Conservation (phyloP, 2,888 invertebrate genomes). For the Dryomyza anilis region DNA sequence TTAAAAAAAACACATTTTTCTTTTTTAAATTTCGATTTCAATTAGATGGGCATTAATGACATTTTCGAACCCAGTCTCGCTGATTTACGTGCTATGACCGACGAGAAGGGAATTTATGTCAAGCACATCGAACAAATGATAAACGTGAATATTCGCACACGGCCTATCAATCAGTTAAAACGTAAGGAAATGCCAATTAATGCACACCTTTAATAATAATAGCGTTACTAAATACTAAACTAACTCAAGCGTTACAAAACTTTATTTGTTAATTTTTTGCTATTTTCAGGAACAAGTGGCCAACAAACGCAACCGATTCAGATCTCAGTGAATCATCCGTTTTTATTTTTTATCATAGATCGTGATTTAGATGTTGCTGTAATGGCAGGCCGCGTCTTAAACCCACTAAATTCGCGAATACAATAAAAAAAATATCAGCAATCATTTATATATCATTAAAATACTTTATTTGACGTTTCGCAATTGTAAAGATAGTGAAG, state of each 20-base stretch:
- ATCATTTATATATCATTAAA: no score
- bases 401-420: constrained; percentile 81
- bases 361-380: constrained; percentile 77
- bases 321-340: constrained; percentile 81
- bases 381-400: constrained; percentile 82
- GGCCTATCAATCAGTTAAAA: constrained; percentile 62
- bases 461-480: no score
- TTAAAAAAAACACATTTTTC: not conserved
- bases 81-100: constrained; percentile 80
- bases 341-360: constrained; percentile 85
- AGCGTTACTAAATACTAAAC: not conserved
- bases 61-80: constrained; percentile 81
- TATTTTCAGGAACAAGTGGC: constrained; percentile 56
- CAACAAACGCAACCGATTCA: constrained; percentile 65
- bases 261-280: not conserved
- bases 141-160: constrained; percentile 81
- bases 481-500: no score
- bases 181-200: constrained; percentile 47
- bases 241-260: constrained; percentile 10
- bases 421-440: no score
- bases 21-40: not conserved
- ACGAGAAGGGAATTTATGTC: constrained; percentile 77
- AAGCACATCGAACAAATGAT: constrained; percentile 84
- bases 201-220: constrained; percentile 1
- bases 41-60: constrained; percentile 75